A percentile compares a stretch with the other conserved stretches of the same genome.
Evolutionary conservation across 2,888 invertebrate species (phyloP).

Genomic region (Thereva nobilitata): DNA sequence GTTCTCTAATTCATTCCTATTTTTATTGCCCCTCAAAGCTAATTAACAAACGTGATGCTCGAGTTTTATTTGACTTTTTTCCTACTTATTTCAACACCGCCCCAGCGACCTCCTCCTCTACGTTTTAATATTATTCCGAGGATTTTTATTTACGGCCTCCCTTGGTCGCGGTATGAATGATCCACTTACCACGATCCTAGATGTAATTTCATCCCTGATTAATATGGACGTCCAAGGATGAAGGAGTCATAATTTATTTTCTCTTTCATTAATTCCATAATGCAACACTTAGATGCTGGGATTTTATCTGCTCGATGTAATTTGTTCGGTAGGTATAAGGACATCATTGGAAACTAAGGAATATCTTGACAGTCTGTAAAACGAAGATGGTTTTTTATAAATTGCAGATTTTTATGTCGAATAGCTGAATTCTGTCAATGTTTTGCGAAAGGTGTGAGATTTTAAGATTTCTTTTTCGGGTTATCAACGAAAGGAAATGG

Average conservation of each 20-base stretch:
- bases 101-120: background rate
- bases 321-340: background rate
- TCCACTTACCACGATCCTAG: conserved; percentile 17
- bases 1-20: conserved; percentile 27
- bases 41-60: conserved; percentile 41
- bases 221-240: conserved; percentile 31
- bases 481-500: no score
- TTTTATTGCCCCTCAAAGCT: conserved; percentile 40
- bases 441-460: no score
- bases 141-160: conserved; percentile 25
- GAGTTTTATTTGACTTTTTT: conserved; percentile 37
- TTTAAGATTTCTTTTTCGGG: no score
- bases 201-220: conserved; percentile 40
- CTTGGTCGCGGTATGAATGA: conserved; percentile 1
- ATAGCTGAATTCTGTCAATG: no score
- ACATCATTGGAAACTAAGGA: no score
- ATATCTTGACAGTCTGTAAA: no score
- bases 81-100: background rate
- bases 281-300: conserved; percentile 12
- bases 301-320: background rate
- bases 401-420: no score
- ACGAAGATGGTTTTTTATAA: no score
- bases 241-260: conserved; percentile 25
- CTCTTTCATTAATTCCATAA: conserved; percentile 29
- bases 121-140: conserved; percentile 27